Percentiles rank a stretch among this genome's conserved stretches.
phyloP scores from a whole-genome alignment of 2,113 vertebrate genomes.

The Carassius gibelio region DNA sequence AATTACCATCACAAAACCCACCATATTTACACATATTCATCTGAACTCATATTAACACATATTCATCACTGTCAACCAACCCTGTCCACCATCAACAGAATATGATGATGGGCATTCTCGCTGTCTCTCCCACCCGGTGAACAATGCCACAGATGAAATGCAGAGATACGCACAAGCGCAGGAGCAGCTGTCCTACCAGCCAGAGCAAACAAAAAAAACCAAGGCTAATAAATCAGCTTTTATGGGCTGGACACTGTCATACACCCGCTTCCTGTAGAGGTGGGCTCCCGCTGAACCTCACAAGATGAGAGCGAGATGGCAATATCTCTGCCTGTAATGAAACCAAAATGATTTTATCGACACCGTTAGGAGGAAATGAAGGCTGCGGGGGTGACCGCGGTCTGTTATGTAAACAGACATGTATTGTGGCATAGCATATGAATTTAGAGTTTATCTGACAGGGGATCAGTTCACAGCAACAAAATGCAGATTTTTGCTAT shows the following conservation, averaged over 20 bases:
- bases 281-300: slow-evolving; percentile 36
- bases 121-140: slow-evolving; percentile 25
- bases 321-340: slow-evolving; percentile 42
- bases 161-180: slow-evolving; percentile 72
- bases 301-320: slow-evolving; percentile 23
- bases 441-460: slow-evolving; percentile 19
- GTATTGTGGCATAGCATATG: slow-evolving; percentile 25
- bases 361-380: slow-evolving; percentile 50
- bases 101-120: slow-evolving; percentile 69
- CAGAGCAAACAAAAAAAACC: slow-evolving; percentile 61
- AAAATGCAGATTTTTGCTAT: neutral
- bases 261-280: slow-evolving; percentile 44
- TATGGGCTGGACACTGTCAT: slow-evolving; percentile 52
- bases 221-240: slow-evolving; percentile 78
- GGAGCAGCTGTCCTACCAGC: slow-evolving; percentile 77
- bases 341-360: slow-evolving; percentile 52
- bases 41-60: slow-evolving; percentile 76
- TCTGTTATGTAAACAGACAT: slow-evolving; percentile 31
- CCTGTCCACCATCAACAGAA: slow-evolving; percentile 66
- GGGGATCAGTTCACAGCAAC: neutral
- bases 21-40: slow-evolving; percentile 63
- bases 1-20: slow-evolving; percentile 77
- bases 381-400: slow-evolving; percentile 2
- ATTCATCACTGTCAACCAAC: slow-evolving; percentile 78
- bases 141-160: slow-evolving; percentile 71